Base-by-base conservation (phyloP, 2,888 invertebrate genomes). In the Sarcophaga caerulescens region DNA sequence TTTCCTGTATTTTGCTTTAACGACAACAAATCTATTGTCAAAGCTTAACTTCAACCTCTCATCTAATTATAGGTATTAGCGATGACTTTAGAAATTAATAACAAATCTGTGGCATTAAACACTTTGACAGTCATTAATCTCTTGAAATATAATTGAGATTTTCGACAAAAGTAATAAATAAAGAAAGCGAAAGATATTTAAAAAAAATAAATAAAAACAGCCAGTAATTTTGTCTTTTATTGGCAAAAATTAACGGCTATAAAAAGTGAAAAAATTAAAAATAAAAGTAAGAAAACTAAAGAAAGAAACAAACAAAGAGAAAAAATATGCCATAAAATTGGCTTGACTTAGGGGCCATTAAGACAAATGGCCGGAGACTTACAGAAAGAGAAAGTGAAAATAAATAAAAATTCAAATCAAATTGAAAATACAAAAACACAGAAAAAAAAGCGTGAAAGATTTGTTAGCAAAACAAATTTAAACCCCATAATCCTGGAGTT, bases 381-480 rank as follows among this genome's bases (percentile, higher is more conserved):
- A 52, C 21, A 69, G 21, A 75, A 78, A 83, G 84, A 70, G 79
- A 84, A 84, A 84, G 79, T 80, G 35, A 80, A 75, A 80, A 70
- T 66, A 75, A 79, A 74, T 60, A 57, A 70, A 57, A n/a, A 12
- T 12, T 14, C 19, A 68, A 2, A 44, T 44, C 44, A 65, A 44
- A 60, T 57, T 52, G 17, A 12, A 66, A 35, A 8, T 66, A 71
- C 21, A 62, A 68, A 75, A 70, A 63, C n/a, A 52, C 21, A 47
- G 35, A 23, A 2, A 5, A 35, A 35, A 35, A 35, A 35, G 35
- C 10, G 10, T 35, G 10, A 35, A 35, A 35, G 35, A 35, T 35
- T 35, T 35, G 35, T 35, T 66, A 44, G 65, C 23, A 70, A 79
- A 80, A 84, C 79, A 84, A 80, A 84, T 84, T 80, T 35, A 35